A percentile compares a stretch with the other conserved stretches of the same genome.
These are phyloP conservation scores for Macrosteles quadrilineatus DNA, from an alignment of 1,140 invertebrate species.

Conservation along the genomic window DNA sequence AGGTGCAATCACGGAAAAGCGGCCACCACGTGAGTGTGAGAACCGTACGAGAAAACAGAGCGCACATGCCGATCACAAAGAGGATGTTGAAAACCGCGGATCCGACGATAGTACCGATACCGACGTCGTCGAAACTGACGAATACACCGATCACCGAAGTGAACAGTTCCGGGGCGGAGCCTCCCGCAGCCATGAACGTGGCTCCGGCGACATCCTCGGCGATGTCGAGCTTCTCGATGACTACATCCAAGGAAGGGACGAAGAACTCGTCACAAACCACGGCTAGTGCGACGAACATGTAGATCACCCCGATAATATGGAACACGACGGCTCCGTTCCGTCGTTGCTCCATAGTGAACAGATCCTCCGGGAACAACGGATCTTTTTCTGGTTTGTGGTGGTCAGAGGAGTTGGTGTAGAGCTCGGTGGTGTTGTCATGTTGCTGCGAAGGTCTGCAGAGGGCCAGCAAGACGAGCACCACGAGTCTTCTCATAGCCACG, in stretches of 20 bases:
- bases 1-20: conserved; percentile 91
- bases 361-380: conserved; percentile 83
- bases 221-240: conserved; percentile 90
- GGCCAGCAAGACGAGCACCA: background rate
- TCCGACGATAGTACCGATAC: conserved; percentile 91
- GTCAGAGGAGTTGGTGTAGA: conserved; percentile 35
- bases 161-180: conserved; percentile 88
- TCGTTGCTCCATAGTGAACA: conserved; percentile 83
- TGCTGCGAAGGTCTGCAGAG: conserved; percentile 26
- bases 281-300: conserved; percentile 92
- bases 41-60: conserved; percentile 85
- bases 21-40: conserved; percentile 92
- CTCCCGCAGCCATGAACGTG: conserved; percentile 92
- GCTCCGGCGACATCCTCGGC: conserved; percentile 90
- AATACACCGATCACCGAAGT: conserved; percentile 92
- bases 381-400: conserved; percentile 52
- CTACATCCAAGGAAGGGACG: conserved; percentile 89
- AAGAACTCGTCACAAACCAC: conserved; percentile 95
- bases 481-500: background rate
- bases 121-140: conserved; percentile 92
- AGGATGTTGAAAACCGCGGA: conserved; percentile 95
- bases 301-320: conserved; percentile 86
- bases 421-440: conserved; percentile 15
- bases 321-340: conserved; percentile 81
- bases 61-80: conserved; percentile 94